Base-by-base conservation (phyloP, 2,113 vertebrate species). In the Malurus elegans region DNA sequence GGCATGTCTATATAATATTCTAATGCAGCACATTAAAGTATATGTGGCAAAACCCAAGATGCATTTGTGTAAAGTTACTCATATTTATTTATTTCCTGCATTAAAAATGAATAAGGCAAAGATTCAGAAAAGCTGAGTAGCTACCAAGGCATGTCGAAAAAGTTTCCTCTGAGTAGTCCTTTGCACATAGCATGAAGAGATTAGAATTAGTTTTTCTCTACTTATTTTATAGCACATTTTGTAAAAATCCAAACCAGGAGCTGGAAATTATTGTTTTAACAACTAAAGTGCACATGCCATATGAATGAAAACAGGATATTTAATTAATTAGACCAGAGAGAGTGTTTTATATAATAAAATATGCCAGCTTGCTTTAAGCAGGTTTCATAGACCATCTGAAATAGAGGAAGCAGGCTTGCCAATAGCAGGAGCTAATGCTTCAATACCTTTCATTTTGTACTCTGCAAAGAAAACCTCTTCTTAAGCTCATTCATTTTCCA, bases 401-500 rank as follows among this genome's bases (percentile, higher is more conserved):
- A 95, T 56, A 95, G 85, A 71, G 89, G 34, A 53, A 93, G 83
- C 78, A 42, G 92, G 95, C 86, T 95, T 97, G 96, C 96, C 95
- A 96, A 97, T 96, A 96, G 90, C 78, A 95, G 84, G 69, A 96
- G 85, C 96, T 95, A 95, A 97, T 92, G 95, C 96, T 96, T 98
- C 93, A 84, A 72, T 95, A 85, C 92, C 96, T 96, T 98, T 97
- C 94, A 94, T 97, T 97, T 97, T 97, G 86, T 92, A 87, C 91
- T 89, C 86, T 72, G 95, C 94, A 95, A 95, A 96, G 92, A 94
- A 96, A 97, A 84, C 85, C 95, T 97, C 84, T 91, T 93, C 94
- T 97, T 95, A 95, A 97, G 96, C 96, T 97, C 97, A 91, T 95
- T 97, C 97, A 90, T 97, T 97, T 98, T 96, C 78, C 88, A 88